Evolutionary conservation across 2,888 invertebrate genomes (phyloP), one percentile per base, ranked within the genome.

Genomic region (Ormyrus thymus): DNA sequence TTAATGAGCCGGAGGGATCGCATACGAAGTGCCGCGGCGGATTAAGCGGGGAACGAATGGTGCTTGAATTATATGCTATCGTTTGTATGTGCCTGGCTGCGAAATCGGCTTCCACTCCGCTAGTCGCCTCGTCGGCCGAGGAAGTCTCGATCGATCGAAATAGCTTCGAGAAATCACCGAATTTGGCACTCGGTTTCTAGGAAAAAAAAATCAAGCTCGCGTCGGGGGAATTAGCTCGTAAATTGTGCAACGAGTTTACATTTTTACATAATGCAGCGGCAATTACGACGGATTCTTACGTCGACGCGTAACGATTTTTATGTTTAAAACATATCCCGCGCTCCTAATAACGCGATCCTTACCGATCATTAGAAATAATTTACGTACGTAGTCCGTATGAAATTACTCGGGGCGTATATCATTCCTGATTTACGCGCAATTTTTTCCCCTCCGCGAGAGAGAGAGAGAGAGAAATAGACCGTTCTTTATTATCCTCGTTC

Each of bases 341-440:
- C 29, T 29, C 29, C 29, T 29, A 29, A 4, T 29, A 29, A 29
- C 29, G 29, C 29, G 29, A 29, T 29, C 29, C 13, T 7, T 43
- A 45, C 6, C 71, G 45, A 70, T 73, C 43, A 76, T 80, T 76
- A 76, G 64, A 58, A 62, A 80, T 76, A 76, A 73, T 80, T 79
- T 75, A 79, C 56, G 53, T 15, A 53, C 29, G 29, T 15, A 70
- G 55, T 65, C 61, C 11, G 11, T 56, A 61, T 59, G 62, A 51
- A 78, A 62, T 68, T 50, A 66, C 68, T 13, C 62, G 43, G 29
- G 11, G 66, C 46, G 13, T 72, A 71, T 75, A 79, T 76, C 75
- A 79, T 43, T 72, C 61, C 48, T 72, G 71, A 79, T 79, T 73
- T 76, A 80, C 59, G 59, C 45, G 69, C 46, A 62, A 73, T 69